Conservation (phyloP, 2,888 invertebrate species). For the Hoplodrina ambigua region DNA sequence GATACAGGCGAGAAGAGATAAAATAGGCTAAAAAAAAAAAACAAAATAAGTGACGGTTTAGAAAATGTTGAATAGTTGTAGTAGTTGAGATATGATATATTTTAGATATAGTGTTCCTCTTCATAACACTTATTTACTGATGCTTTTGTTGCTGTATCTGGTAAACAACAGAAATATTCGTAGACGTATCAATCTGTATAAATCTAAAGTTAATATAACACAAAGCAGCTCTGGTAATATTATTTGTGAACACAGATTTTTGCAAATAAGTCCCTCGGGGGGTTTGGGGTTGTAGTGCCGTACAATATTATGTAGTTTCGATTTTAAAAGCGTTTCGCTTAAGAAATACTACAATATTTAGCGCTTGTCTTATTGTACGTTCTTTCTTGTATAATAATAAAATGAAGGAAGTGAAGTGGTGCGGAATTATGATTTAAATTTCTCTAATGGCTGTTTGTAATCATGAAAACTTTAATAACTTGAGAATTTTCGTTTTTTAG, state of each 20-base stretch:
- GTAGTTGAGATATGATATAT: too few relatives aligned
- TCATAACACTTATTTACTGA: slow-evolving; percentile 26
- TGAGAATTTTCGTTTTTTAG: not conserved
- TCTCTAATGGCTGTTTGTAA: slow-evolving; percentile 17
- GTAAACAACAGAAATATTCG: slow-evolving; percentile 41
- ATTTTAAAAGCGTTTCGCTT: slow-evolving; percentile 64
- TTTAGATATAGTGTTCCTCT: not conserved
- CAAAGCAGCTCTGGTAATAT: slow-evolving; percentile 71
- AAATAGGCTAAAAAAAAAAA: too few relatives aligned
- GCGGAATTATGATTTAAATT: slow-evolving; percentile 19
- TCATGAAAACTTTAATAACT: slow-evolving; percentile 24
- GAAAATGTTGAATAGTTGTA: too few relatives aligned
- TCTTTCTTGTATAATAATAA: slow-evolving; percentile 30
- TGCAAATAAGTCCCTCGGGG: slow-evolving; percentile 76
- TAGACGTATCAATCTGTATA: slow-evolving; percentile 53
- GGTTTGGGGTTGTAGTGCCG: slow-evolving; percentile 62
- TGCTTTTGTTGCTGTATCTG: slow-evolving; percentile 8
- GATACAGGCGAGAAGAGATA: too few relatives aligned
- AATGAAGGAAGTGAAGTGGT: slow-evolving; percentile 20
- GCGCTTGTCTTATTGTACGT: slow-evolving; percentile 10
- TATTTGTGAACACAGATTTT: slow-evolving; percentile 78
- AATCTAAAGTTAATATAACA: slow-evolving; percentile 60
- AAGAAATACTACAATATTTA: slow-evolving; percentile 48
- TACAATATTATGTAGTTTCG: slow-evolving; percentile 67
- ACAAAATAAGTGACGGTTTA: too few relatives aligned